A percentile compares a stretch with the other conserved stretches of the same genome.
Evolutionary conservation across 2,113 vertebrate genomes (phyloP).

Genomic region (Aleadryas rufinucha): DNA sequence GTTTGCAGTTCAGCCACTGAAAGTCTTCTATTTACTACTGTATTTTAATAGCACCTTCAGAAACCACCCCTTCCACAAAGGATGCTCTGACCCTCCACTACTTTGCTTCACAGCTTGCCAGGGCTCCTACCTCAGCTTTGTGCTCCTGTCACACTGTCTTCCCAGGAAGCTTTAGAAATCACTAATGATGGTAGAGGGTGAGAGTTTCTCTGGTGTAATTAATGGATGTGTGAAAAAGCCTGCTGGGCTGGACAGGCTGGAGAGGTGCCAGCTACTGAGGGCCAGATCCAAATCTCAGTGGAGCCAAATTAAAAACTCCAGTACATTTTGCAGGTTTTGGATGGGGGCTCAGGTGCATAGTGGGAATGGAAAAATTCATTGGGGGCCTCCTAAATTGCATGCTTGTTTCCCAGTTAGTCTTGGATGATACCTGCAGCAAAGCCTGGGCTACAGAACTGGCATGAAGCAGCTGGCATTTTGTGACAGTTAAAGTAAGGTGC

Average conservation of each 20-base stretch:
- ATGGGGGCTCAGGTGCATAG: constrained; percentile 22
- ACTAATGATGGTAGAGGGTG: background rate
- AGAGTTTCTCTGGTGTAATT: constrained; percentile 45
- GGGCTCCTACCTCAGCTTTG: constrained; percentile 22
- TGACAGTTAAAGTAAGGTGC: background rate
- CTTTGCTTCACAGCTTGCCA: constrained; percentile 18
- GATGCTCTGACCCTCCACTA: background rate
- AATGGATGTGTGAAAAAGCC: constrained; percentile 44
- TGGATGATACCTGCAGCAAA: background rate
- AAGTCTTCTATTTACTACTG: background rate
- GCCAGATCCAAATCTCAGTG: constrained; percentile 16
- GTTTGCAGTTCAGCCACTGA: background rate
- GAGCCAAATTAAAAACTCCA: background rate
- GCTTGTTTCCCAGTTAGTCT: background rate
- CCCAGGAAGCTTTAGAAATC: constrained; percentile 22
- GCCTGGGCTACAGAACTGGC: background rate
- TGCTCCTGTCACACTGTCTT: background rate
- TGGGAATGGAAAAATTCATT: background rate
- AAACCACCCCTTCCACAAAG: background rate
- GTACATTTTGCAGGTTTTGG: background rate
- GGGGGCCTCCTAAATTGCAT: background rate
- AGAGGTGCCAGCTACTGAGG: constrained; percentile 10
- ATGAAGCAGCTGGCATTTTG: background rate
- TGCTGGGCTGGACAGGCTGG: constrained; percentile 38
- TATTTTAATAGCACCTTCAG: background rate